Base-by-base conservation (phyloP, 1,140 invertebrate genomes). In the Cyclargus thomasi region DNA sequence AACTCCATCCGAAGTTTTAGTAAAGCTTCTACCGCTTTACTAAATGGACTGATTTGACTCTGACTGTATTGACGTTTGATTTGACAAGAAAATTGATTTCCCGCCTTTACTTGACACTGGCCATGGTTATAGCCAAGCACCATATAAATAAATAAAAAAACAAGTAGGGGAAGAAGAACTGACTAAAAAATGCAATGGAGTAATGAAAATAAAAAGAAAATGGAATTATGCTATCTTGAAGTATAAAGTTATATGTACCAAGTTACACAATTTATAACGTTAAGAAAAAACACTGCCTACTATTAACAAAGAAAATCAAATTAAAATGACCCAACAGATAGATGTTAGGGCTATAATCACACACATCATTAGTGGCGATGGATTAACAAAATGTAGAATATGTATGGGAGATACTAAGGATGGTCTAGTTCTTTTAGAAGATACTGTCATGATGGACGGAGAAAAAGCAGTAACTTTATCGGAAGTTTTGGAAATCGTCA, bases 401-500 rank as follows among this genome's bases (percentile, higher is more conserved):
- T 90, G 87, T 65, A 86, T 90, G 85, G 86, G 87, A 10, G 84
- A 85, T 65, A 90, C 87, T 5, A 70, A 79, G 1, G 85, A 90
- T 59, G 87, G 87, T 14, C 83, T 84, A 71, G 85, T 90, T 14
- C 79, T 79, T 67, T 78, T 90, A 18, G 79, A 77, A 57, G 87
- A 90, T 65, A 88, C 87, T 1, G 86, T 90, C n/a, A 83, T 88
- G 79, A 81, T 80, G 78, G 82, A 87, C 21, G 85, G 79, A 20
- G 84, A 87, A 18, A 83, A 80, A 68, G 70, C 85, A 39, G 76
- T 88, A 20, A 83, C 86, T 0, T 71, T 90, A 2, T 77, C 83
- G 10, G 86, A 90, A 63, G 68, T 88, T 20, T 68, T 90, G 63
- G 81, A 85, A 76, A 74, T 72, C 5, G 77, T 90, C 20, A 88